Percentiles rank a stretch among this genome's conserved stretches.
Conservation (phyloP, 2,888 invertebrate species). For the Flexamia atlantica region DNA sequence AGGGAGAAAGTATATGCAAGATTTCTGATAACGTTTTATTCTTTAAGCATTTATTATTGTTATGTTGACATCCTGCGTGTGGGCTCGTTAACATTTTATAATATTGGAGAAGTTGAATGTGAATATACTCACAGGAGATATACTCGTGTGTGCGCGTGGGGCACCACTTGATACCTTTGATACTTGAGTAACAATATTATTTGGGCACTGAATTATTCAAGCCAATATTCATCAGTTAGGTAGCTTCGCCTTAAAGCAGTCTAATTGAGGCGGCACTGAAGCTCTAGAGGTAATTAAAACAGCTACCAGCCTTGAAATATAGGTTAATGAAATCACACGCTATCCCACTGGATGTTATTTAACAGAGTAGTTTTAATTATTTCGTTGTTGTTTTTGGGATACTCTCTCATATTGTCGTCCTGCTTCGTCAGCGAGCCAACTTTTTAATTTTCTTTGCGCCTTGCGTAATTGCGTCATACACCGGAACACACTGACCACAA, state of each 20-base stretch:
- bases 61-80: too few species aligned
- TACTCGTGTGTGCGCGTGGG: neutral
- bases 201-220: slow-evolving; percentile 48
- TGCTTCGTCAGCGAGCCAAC: too few species aligned
- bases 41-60: too few species aligned
- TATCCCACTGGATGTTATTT: neutral
- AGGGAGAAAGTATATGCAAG: too few species aligned
- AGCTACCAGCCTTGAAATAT: neutral
- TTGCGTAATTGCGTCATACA: too few species aligned
- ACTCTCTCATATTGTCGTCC: too few species aligned
- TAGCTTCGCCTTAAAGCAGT: slow-evolving; percentile 24
- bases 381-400: too few species aligned
- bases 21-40: too few species aligned
- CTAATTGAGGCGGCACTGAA: slow-evolving; percentile 18
- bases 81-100: too few species aligned
- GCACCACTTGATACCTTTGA: slow-evolving; percentile 17
- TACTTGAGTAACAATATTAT: slow-evolving; percentile 38
- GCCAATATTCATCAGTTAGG: slow-evolving; percentile 49
- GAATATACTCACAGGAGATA: neutral
- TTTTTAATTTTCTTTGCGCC: too few species aligned
- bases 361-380: too few species aligned
- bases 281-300: slow-evolving; percentile 7
- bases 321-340: neutral
- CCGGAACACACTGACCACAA: too few species aligned
- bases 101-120: neutral